These are phyloP conservation scores for Gerris lacustris DNA, from an alignment of 2,888 invertebrate genomes.

Conservation along the genomic window DNA sequence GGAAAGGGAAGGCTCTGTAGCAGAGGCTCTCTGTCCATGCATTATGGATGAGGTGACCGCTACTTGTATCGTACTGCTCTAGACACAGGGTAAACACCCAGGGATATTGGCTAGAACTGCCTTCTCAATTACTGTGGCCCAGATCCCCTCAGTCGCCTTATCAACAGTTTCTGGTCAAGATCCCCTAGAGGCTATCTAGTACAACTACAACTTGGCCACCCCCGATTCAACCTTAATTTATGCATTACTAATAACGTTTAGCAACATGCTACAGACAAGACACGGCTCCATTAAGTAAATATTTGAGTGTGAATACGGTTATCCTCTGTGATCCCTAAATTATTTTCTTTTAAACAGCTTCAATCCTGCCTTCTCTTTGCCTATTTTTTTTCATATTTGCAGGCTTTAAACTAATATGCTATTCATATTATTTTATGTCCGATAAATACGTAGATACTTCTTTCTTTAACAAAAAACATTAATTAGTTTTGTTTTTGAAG, in stretches of 20 bases:
- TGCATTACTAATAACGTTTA: neutral
- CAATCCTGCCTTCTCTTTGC: no score
- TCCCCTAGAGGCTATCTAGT: neutral
- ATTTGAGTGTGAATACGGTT: no score
- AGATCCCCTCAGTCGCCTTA: neutral
- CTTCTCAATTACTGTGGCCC: neutral
- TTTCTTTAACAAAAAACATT: no score
- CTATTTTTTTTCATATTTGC: no score
- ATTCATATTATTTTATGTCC: no score
- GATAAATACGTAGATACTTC: no score
- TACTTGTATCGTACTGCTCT: neutral
- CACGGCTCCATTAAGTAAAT: no score
- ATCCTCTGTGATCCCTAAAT: no score
- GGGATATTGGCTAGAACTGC: conserved; percentile 1
- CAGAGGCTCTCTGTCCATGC: neutral
- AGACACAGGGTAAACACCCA: neutral
- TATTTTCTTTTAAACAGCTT: no score
- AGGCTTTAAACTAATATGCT: no score
- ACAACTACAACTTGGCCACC: neutral
- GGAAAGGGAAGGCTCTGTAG: neutral
- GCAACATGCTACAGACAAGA: neutral
- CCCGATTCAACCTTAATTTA: neutral
- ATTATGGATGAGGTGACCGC: conserved; percentile 3
- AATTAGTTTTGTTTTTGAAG: no score
- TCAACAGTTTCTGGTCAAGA: neutral